Evolutionary conservation across 2,888 invertebrate species (phyloP), one percentile per base, ranked within the genome.

Genomic region (Carabus problematicus): DNA sequence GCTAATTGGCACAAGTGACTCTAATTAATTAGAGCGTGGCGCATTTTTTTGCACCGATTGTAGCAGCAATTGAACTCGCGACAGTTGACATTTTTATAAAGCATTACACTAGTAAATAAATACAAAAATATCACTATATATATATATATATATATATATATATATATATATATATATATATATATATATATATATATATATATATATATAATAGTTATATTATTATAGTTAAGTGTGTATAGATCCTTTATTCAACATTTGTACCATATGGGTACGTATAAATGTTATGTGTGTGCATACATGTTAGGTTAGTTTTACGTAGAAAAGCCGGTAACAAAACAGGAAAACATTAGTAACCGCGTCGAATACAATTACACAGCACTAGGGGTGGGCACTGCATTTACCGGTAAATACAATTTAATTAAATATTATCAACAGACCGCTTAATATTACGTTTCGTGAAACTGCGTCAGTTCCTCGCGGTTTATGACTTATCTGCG

Each of bases 1-100:
- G 73, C 75, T 75, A 75, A 76, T 75, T 76, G 75, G 75, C 73
- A 71, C 73, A 75, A 74, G 73, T 73, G 73, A 71, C 73, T 71
- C 72, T 74, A 73, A 75, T 75, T 75, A 75, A 75, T 75, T 74
- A 75, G 71, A 71, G 70, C 70, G 52, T 55, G 56, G 59, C 67
- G 60, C 52, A 67, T 67, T 67, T 67, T 55, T 59, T 59, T 67
- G 60, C 67, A 59, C 59, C 67, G 67, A 67, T 67, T 67, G 55
- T 64, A 64, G 64, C 64, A 56, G 64, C 64, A 64, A 64, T 64
- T 64, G 64, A 29, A 56, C 61, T 12, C 55, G 45, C 56, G 64
- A 64, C 64, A 64, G 64, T 64, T 64, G 64, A 64, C 64, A 64
- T 49, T 12, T 9, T 49, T 49, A 18, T 49, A 18, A 49, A 3